Evolutionary conservation across 2,888 invertebrate genomes (phyloP).

Genomic region (Adelognathus sp.): DNA sequence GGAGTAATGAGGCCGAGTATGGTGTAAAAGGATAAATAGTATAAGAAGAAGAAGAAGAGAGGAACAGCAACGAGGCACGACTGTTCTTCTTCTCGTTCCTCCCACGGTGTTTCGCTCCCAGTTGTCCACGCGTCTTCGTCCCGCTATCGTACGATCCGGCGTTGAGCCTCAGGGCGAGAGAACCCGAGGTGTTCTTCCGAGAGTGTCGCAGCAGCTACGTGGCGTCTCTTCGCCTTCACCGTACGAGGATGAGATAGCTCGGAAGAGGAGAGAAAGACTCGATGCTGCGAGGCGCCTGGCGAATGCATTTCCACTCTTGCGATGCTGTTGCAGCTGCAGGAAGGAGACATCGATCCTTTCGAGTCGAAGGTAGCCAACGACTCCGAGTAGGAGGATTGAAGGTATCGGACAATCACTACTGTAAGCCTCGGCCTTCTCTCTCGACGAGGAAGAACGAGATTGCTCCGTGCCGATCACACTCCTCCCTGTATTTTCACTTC

Average conservation of each 20-base stretch:
- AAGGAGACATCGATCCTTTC: constrained; percentile 57
- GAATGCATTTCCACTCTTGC: background rate
- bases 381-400: constrained; percentile 25
- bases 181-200: constrained; percentile 46
- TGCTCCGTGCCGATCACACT: constrained; percentile 44
- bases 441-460: constrained; percentile 39
- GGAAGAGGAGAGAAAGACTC: constrained; percentile 12
- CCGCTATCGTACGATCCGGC: constrained; percentile 51
- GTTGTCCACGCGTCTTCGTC: constrained; percentile 41
- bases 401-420: constrained; percentile 58
- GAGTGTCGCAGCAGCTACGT: constrained; percentile 52
- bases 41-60: constrained; percentile 35
- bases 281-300: constrained; percentile 45
- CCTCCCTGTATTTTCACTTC: constrained; percentile 35
- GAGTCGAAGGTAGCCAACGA: background rate
- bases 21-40: constrained; percentile 59
- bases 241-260: constrained; percentile 41
- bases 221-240: constrained; percentile 35
- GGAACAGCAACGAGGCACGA: background rate
- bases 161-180: constrained; percentile 29
- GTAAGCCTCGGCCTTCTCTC: constrained; percentile 47
- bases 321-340: constrained; percentile 35
- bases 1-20: constrained; percentile 61
- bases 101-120: background rate
- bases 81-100: constrained; percentile 19